Conservation (phyloP, 2,888 invertebrate genomes). For the Acleris literana region DNA sequence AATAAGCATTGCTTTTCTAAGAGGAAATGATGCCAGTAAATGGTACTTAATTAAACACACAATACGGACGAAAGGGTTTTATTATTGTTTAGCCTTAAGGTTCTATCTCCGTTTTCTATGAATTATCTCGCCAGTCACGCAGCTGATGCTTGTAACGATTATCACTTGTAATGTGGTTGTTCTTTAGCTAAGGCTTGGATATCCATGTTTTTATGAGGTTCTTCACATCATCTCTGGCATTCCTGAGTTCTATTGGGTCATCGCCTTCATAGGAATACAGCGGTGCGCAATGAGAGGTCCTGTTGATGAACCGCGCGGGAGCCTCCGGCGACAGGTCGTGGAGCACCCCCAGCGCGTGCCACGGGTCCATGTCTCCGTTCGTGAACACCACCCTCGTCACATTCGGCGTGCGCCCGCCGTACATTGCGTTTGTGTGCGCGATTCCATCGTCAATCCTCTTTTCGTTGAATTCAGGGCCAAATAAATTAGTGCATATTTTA, state of each 20-base stretch:
- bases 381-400: constrained; percentile 83
- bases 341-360: constrained; percentile 79
- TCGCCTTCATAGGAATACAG: constrained; percentile 55
- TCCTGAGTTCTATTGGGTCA: constrained; percentile 65
- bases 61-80: too few relatives aligned
- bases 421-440: constrained; percentile 71
- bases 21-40: too few relatives aligned
- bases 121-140: too few relatives aligned
- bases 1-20: too few relatives aligned
- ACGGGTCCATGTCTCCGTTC: constrained; percentile 85
- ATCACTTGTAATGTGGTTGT: too few relatives aligned
- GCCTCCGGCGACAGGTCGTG: constrained; percentile 68
- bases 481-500: constrained; percentile 67
- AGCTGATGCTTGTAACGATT: too few relatives aligned
- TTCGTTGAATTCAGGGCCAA: constrained; percentile 66
- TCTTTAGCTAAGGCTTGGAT: too few relatives aligned
- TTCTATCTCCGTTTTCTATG: too few relatives aligned
- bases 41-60: too few relatives aligned
- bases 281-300: constrained; percentile 65
- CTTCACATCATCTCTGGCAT: constrained; percentile 62
- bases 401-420: constrained; percentile 76
- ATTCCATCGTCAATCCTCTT: constrained; percentile 64
- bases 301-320: constrained; percentile 63
- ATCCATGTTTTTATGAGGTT: constrained; percentile 70
- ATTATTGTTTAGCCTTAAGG: too few relatives aligned